Percentiles rank a stretch among this genome's conserved stretches.
These are phyloP conservation scores for Trididemnum miniatum DNA, from an alignment of 23 tunicate genomes.

Conservation along the genomic window DNA sequence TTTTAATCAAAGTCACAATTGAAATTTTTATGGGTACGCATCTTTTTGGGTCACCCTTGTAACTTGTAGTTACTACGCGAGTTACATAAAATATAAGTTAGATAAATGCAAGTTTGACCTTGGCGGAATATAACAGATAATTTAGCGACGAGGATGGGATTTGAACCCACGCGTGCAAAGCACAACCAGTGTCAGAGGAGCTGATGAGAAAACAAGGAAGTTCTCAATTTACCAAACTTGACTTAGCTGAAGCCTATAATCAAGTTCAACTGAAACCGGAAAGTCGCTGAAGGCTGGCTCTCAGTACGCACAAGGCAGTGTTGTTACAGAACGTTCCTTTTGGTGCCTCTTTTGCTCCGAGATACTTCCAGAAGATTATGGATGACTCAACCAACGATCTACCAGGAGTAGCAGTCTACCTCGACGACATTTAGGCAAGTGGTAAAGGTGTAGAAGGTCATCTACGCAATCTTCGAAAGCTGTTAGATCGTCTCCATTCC, in stretches of 20 bases:
- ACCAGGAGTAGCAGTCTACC: conserved; percentile 23
- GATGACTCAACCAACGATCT: conserved; percentile 1
- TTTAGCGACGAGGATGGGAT: no score
- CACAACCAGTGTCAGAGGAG: no score
- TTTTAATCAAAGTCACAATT: no score
- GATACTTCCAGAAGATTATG: conserved; percentile 20
- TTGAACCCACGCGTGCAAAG: no score
- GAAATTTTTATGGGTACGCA: no score
- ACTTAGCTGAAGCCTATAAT: conserved; percentile 19
- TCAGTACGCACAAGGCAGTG: conserved; percentile 25
- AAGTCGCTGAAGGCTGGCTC: conserved; percentile 23
- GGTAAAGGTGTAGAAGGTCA: background rate
- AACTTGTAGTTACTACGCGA: no score
- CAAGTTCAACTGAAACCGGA: conserved; percentile 14
- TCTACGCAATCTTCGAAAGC: background rate
- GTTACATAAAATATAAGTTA: no score
- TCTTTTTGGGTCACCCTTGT: no score
- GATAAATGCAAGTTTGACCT: no score
- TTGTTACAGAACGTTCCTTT: conserved; percentile 16
- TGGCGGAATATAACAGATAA: no score
- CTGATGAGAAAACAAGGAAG: no score
- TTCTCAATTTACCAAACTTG: no score
- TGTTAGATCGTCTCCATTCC: background rate
- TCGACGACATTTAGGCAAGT: conserved; percentile 31
- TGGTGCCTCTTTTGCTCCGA: conserved; percentile 22